Evolutionary conservation across 2,888 invertebrate species (phyloP), one percentile per base, ranked within the genome.

Genomic region (Epinotia brunnichana): DNA sequence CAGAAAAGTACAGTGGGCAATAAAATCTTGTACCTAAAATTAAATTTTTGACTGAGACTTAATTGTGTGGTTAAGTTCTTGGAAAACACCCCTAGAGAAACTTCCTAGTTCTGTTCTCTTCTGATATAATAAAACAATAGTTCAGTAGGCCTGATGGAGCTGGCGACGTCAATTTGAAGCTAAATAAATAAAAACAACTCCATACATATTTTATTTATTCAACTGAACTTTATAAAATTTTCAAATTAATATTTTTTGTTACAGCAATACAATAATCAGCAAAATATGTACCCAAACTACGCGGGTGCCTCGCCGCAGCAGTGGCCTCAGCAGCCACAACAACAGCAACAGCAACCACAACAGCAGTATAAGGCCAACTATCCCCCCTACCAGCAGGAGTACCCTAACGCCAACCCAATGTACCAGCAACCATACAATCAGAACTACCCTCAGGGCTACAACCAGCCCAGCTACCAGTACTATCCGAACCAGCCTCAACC

Each of bases 351-450:
- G 57, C 61, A 11, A 70, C 82, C 81, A 75, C 82, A 83, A 70
- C 81, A 84, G 29, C 91, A 86, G 68, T 90, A 86, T 73, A 89
- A 88, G 77, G 94, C 91, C 85, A 94, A 94, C 77, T 91, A 89
- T 77, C 94, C 92, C 85, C 94, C 94, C 77, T 91, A 89, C 78
- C 90, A 86, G 57, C 85, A 85, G 69, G 88, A 87, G 68, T 88
- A 86, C 21, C 76, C 83, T 66, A 90, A 88, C 76, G 83, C 90
- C 54, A 91, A 90, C 76, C 91, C 90, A 74, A 82, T 83, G 70
- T 91, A 88, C 75, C 89, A 80, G 64, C 76, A 70, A 44, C 91
- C 90, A 72, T 89, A 88, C 74, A 87, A 85, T 77, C 87, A 87
- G 76, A 89, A 86, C 76, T 90, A 88, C 75, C 76, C 80, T 75